Conservation (phyloP, 2,113 vertebrate species). For the Phaethon lepturus region DNA sequence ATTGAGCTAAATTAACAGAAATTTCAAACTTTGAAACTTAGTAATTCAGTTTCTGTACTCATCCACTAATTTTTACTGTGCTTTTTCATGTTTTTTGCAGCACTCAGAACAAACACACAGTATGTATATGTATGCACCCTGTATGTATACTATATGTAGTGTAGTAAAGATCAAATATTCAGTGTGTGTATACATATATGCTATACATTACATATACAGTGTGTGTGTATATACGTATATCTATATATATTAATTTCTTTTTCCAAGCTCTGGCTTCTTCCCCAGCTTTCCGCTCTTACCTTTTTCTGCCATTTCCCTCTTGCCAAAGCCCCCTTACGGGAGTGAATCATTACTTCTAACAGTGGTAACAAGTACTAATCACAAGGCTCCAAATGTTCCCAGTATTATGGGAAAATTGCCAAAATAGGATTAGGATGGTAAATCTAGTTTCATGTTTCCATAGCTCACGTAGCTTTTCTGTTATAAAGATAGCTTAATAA, state of each 20-base stretch:
- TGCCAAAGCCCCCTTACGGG: not conserved
- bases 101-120: not conserved
- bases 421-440: conserved; percentile 2
- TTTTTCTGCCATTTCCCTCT: not conserved
- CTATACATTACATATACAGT: not conserved
- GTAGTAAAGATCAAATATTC: not conserved
- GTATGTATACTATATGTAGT: not conserved
- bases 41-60: not conserved
- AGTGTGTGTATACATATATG: not conserved
- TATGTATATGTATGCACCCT: not conserved
- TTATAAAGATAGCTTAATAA: conserved; percentile 23
- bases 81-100: not conserved
- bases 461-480: not conserved
- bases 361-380: not conserved
- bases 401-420: conserved; percentile 14
- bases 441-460: conserved; percentile 5
- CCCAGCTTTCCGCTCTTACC: not conserved
- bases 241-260: not conserved
- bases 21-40: not conserved
- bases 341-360: conserved; percentile 21
- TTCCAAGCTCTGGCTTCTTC: not conserved
- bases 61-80: not conserved
- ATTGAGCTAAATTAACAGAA: not conserved
- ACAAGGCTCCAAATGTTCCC: not conserved
- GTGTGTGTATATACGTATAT: not conserved